Evolutionary conservation across 2,797 vertebrate species (phyloP).

Genomic region (Peromyscus eremicus): DNA sequence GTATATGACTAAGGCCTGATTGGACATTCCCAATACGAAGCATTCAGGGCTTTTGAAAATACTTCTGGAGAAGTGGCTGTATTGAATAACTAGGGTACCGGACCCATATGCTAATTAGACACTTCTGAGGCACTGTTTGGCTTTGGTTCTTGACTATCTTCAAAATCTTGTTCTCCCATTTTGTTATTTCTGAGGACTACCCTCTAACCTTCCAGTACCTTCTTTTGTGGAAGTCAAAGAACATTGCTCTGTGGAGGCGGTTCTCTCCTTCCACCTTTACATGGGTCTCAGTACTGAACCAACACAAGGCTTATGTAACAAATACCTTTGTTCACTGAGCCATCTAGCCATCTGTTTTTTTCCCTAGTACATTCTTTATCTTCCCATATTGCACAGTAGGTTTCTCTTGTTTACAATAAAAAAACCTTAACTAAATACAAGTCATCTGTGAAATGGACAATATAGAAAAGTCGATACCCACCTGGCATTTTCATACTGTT

Average conservation of each 20-base stretch:
- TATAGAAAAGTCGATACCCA: slow-evolving; percentile 82
- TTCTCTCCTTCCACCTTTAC: neutral
- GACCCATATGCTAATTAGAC: neutral
- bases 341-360: neutral
- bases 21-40: neutral
- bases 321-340: neutral
- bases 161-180: neutral
- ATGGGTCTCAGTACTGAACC: neutral
- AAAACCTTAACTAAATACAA: slow-evolving; percentile 28
- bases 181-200: neutral
- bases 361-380: neutral
- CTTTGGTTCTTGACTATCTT: slow-evolving; percentile 10
- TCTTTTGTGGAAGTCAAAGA: neutral
- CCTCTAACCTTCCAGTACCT: neutral
- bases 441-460: slow-evolving; percentile 42
- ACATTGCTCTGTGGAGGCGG: neutral
- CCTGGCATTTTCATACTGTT: slow-evolving; percentile 98
- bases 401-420: slow-evolving; percentile 51
- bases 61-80: neutral
- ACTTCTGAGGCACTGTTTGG: neutral
- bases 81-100: neutral
- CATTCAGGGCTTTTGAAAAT: neutral
- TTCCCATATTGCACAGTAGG: neutral
- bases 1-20: neutral
- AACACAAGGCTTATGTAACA: neutral